Percentiles rank a stretch among this genome's conserved stretches.
phyloP scores from a whole-genome alignment of 2,113 vertebrate species.

The Rafetus swinhoei region DNA sequence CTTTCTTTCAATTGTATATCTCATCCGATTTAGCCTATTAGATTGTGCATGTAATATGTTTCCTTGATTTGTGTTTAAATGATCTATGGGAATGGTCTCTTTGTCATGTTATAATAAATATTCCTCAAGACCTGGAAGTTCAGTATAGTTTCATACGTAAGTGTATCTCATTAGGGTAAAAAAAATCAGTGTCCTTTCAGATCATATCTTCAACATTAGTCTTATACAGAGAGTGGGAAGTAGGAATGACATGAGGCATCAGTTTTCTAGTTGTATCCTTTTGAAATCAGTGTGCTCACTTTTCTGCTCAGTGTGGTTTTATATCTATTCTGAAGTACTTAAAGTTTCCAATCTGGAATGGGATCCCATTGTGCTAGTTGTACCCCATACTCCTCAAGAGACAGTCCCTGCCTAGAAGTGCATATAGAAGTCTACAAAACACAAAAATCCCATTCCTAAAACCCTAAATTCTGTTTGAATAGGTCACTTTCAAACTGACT shows the following conservation, averaged over 20 bases:
- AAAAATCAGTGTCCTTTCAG: neutral
- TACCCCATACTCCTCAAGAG: neutral
- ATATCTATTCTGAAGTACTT: neutral
- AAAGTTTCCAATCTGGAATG: neutral
- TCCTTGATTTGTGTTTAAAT: neutral
- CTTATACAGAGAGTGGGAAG: neutral
- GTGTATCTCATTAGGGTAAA: neutral
- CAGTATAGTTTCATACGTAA: neutral
- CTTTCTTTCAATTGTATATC: neutral
- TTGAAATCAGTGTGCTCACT: neutral
- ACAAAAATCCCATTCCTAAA: fast-evolving
- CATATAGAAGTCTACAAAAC: neutral
- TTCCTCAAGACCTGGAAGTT: neutral
- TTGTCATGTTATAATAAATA: neutral
- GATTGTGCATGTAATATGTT: neutral
- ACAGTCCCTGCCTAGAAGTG: neutral
- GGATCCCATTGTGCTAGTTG: neutral
- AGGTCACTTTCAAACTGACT: neutral
- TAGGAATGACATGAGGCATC: neutral
- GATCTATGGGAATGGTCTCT: neutral
- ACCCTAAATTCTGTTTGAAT: neutral
- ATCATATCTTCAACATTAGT: neutral
- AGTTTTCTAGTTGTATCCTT: neutral
- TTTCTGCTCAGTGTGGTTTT: neutral
- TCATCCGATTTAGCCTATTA: neutral